Conservation (phyloP, 2,888 invertebrate genomes). For the Drosophila imparisetae region DNA sequence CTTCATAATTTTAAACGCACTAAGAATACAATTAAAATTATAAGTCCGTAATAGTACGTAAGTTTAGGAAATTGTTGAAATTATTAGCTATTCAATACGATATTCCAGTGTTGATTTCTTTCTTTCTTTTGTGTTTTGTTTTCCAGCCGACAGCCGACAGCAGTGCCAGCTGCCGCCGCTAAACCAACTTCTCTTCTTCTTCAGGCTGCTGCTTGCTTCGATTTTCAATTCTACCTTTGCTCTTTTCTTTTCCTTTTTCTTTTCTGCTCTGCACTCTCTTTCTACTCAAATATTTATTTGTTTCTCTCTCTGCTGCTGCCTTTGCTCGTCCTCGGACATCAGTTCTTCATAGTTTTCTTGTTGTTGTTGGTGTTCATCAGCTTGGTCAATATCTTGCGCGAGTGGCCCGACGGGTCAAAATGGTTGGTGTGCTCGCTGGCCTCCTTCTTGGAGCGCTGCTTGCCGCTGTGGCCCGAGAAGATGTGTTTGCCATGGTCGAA, state of each 20-base stretch:
- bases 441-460: conserved; percentile 95
- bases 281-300: conserved; percentile 22
- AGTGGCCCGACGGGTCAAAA: conserved; percentile 96
- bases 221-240: conserved; percentile 37
- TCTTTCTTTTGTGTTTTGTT: conserved; percentile 9
- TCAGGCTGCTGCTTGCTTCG: conserved; percentile 23
- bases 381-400: conserved; percentile 50
- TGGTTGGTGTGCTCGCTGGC: conserved; percentile 95
- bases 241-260: conserved; percentile 14
- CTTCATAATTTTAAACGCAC: conserved; percentile 71
- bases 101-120: conserved; percentile 38
- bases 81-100: conserved; percentile 51
- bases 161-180: conserved; percentile 56
- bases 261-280: conserved; percentile 27
- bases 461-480: conserved; percentile 94
- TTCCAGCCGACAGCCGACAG: conserved; percentile 47
- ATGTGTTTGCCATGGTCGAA: conserved; percentile 96
- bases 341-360: conserved; percentile 86
- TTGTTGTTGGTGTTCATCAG: conserved; percentile 87
- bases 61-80: conserved; percentile 57
- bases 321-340: conserved; percentile 36
- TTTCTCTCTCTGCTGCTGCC: conserved; percentile 7
- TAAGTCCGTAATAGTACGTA: conserved; percentile 69
- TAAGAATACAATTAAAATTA: conserved; percentile 66
- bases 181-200: conserved; percentile 24